These are phyloP conservation scores for Hyphantria cunea DNA, from an alignment of 1,140 invertebrate species.

Conservation along the genomic window DNA sequence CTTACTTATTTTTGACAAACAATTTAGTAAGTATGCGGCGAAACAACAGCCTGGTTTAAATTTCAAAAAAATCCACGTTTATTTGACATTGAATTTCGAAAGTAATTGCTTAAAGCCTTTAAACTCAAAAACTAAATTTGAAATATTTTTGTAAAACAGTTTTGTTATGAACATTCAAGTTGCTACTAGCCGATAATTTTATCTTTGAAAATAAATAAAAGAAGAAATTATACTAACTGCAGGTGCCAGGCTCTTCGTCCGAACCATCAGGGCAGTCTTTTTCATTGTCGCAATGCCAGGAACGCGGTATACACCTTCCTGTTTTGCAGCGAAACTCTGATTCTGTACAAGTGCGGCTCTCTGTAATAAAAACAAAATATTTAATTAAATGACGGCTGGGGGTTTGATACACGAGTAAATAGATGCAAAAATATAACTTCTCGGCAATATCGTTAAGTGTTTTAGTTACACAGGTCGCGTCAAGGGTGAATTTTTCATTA, in stretches of 20 bases:
- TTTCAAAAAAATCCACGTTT: no score
- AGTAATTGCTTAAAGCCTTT: no score
- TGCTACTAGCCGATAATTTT: no score
- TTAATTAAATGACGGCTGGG: background rate
- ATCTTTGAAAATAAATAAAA: background rate
- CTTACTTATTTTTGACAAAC: slow-evolving; percentile 43
- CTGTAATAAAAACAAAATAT: slow-evolving; percentile 74
- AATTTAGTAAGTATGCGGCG: slow-evolving; percentile 36
- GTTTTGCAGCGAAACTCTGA: slow-evolving; percentile 88
- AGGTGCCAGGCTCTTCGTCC: slow-evolving; percentile 86
- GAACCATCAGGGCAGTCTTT: slow-evolving; percentile 89
- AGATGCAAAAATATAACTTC: slow-evolving; percentile 27
- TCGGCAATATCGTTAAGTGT: slow-evolving; percentile 34
- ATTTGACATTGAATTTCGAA: no score
- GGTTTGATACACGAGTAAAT: slow-evolving; percentile 6
- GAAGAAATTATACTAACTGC: slow-evolving; percentile 84
- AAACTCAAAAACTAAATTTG: background rate
- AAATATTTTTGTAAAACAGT: no score
- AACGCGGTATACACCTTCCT: slow-evolving; percentile 89
- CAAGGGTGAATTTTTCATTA: slow-evolving; percentile 45
- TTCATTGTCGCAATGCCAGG: slow-evolving; percentile 90
- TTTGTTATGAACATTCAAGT: no score
- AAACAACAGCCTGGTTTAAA: no score
- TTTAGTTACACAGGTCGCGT: slow-evolving; percentile 33
- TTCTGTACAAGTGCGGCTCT: slow-evolving; percentile 83